Percentiles rank a stretch among this genome's conserved stretches.
phyloP scores from a whole-genome alignment of 1,140 invertebrate genomes.

The Zaprionus gabonicus region DNA sequence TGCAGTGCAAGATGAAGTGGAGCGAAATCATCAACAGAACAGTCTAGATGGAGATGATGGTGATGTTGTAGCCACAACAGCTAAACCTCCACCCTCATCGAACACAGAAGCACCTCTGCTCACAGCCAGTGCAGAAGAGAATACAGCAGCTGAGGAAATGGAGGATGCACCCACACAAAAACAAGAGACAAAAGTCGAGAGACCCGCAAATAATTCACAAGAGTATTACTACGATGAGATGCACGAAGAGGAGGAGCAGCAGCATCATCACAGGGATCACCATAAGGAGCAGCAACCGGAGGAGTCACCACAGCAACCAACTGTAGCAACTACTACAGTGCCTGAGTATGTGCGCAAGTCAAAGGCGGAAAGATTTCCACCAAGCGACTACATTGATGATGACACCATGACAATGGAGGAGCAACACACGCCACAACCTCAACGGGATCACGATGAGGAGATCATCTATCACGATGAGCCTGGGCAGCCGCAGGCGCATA shows the following conservation, averaged over 20 bases:
- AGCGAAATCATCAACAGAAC: slow-evolving; percentile 42
- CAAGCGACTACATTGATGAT: slow-evolving; percentile 59
- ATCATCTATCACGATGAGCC: slow-evolving; percentile 52
- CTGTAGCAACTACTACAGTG: slow-evolving; percentile 42
- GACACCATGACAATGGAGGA: slow-evolving; percentile 35
- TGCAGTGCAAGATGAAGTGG: slow-evolving; percentile 44
- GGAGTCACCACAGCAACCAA: slow-evolving; percentile 9
- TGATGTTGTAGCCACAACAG: slow-evolving; percentile 32
- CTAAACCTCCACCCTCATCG: background rate
- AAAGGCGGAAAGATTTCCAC: slow-evolving; percentile 65
- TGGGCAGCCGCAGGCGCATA: slow-evolving; percentile 51
- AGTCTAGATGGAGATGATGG: slow-evolving; percentile 42
- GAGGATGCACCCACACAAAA: slow-evolving; percentile 58
- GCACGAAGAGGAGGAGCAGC: slow-evolving; percentile 41
- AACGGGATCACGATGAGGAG: slow-evolving; percentile 31
- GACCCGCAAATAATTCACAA: slow-evolving; percentile 19
- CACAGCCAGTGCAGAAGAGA: slow-evolving; percentile 41
- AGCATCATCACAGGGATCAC: background rate
- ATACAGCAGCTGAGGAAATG: slow-evolving; percentile 49
- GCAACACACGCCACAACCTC: slow-evolving; percentile 29
- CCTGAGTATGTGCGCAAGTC: slow-evolving; percentile 77
- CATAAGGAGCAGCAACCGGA: slow-evolving; percentile 1
- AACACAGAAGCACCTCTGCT: slow-evolving; percentile 31
- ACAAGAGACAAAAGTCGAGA: slow-evolving; percentile 32
- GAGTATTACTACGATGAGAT: slow-evolving; percentile 63